A percentile compares a stretch with the other conserved stretches of the same genome.
phyloP scores from a whole-genome alignment of 2,888 invertebrate genomes.

The Cheilosia impressa region DNA sequence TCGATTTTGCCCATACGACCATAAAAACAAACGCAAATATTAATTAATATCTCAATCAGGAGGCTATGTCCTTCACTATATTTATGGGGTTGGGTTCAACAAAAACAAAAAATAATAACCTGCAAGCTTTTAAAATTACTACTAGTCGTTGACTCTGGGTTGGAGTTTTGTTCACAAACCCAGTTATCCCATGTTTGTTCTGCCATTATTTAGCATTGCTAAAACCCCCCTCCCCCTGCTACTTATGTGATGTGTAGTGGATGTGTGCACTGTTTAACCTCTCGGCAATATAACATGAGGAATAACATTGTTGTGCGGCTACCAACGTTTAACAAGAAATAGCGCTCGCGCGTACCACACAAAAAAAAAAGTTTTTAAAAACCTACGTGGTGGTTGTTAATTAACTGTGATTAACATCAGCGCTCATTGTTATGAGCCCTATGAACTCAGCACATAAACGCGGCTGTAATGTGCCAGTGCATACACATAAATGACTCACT shows the following conservation, averaged over 20 bases:
- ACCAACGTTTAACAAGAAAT: conserved; percentile 34
- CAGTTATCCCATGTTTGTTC: conserved; percentile 39
- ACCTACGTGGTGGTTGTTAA: conserved; percentile 54
- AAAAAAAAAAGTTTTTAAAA: conserved; percentile 11
- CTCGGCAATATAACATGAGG: conserved; percentile 1
- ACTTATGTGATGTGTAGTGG: conserved; percentile 3
- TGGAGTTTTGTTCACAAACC: conserved; percentile 7
- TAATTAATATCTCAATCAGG: conserved; percentile 65
- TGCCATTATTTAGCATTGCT: conserved; percentile 38
- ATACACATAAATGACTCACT: conserved; percentile 55
- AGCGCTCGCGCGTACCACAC: neutral
- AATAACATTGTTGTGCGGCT: conserved; percentile 36
- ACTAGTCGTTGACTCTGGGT: neutral
- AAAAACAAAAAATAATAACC: conserved; percentile 1
- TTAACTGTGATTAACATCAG: conserved; percentile 63
- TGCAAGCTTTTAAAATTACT: conserved; percentile 35
- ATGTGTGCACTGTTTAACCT: conserved; percentile 7
- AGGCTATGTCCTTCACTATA: neutral
- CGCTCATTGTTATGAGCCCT: conserved; percentile 46
- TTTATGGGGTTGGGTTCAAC: neutral
- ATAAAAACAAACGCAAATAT: conserved; percentile 31
- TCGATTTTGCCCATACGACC: conserved; percentile 32
- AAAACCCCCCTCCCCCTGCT: neutral
- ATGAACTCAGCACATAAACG: neutral
- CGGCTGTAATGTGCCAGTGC: conserved; percentile 13